Percentiles rank a stretch among this genome's conserved stretches.
Evolutionary conservation across 1,140 invertebrate species (phyloP).

Genomic region (Platyscapa corneri): DNA sequence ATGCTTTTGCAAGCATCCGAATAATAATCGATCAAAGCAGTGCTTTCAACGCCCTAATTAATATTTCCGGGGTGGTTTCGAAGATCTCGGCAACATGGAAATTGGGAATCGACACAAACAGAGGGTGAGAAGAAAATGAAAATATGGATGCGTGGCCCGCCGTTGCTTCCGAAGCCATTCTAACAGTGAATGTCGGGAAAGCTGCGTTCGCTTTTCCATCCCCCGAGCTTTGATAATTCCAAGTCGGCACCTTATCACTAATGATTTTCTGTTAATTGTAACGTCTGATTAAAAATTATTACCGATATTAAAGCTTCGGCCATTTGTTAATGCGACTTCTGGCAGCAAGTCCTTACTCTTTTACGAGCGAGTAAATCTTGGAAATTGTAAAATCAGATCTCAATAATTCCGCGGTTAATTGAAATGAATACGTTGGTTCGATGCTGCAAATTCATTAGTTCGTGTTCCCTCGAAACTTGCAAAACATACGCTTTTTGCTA

Average conservation of each 20-base stretch:
- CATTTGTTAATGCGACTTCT: neutral
- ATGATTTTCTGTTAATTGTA: neutral
- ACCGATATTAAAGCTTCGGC: neutral
- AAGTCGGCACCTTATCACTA: neutral
- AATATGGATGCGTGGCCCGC: neutral
- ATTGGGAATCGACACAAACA: no score
- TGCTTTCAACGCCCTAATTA: no score
- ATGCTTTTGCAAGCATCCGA: no score
- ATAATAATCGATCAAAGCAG: no score
- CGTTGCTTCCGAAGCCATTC: no score
- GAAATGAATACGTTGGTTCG: neutral
- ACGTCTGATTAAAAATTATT: neutral
- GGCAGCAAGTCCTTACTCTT: no score
- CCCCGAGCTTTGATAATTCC: neutral
- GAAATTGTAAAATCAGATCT: neutral
- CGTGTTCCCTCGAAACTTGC: neutral
- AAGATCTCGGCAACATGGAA: no score
- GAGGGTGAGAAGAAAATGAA: neutral
- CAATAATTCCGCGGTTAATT: neutral
- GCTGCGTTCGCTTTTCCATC: no score
- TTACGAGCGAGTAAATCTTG: neutral
- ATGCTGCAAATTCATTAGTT: no score
- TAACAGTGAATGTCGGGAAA: no score
- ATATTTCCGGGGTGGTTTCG: no score
- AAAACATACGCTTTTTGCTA: neutral